These are phyloP conservation scores for Seira musarum DNA, from an alignment of 2,888 invertebrate species.

Conservation along the genomic window DNA sequence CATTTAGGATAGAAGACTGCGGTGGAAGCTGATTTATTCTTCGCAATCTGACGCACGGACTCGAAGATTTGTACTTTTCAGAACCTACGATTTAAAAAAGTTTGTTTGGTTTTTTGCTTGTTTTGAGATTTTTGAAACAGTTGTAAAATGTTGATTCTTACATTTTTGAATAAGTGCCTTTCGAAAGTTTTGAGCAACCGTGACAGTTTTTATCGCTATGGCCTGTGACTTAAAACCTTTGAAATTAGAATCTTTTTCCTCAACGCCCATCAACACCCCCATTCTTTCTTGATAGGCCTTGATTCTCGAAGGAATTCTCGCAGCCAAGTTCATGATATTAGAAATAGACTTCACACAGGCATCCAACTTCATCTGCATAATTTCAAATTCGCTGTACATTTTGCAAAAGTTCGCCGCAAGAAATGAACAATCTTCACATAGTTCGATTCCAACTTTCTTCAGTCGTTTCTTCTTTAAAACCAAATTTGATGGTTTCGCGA, in stretches of 20 bases:
- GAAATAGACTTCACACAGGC: slow-evolving; percentile 23
- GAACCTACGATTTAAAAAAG: too few species aligned
- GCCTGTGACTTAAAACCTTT: too few species aligned
- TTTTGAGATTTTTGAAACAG: too few species aligned
- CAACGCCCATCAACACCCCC: too few species aligned
- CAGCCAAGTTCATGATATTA: slow-evolving; percentile 31
- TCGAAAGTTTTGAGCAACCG: slow-evolving; percentile 9
- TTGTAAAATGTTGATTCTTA: slow-evolving; percentile 5
- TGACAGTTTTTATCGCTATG: too few species aligned
- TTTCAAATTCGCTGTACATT: slow-evolving; percentile 22
- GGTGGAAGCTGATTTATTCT: background rate
- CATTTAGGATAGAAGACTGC: background rate
- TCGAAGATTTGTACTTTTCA: too few species aligned
- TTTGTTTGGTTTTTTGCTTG: too few species aligned
- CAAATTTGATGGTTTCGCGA: slow-evolving; percentile 10
- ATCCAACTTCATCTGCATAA: slow-evolving; percentile 30
- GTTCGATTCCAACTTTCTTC: slow-evolving; percentile 23
- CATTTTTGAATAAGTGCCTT: slow-evolving; percentile 26
- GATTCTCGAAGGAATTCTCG: slow-evolving; percentile 29
- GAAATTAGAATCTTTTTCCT: too few species aligned
- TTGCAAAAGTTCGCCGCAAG: slow-evolving; percentile 10
- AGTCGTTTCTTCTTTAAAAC: background rate
- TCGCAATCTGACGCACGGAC: too few species aligned
- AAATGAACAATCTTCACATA: slow-evolving; percentile 25
- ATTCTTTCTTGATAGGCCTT: slow-evolving; percentile 20